Percentiles rank a stretch among this genome's conserved stretches.
Conservation (phyloP, 2,113 vertebrate genomes). For the Ceuthmochares aereus region DNA sequence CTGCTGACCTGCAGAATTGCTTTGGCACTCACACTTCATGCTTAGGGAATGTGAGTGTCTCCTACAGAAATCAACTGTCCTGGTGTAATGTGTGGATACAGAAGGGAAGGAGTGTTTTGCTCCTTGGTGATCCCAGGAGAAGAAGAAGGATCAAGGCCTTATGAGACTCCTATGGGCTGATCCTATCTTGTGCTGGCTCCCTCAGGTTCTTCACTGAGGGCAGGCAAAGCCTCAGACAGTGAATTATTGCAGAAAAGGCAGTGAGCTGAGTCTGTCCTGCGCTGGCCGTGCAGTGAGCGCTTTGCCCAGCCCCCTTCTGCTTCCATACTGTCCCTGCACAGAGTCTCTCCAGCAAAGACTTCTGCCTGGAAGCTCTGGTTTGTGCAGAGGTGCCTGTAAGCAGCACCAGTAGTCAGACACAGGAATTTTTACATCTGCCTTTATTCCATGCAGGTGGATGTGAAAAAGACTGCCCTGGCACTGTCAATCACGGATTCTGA, state of each 20-base stretch:
- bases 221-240: background rate
- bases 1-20: background rate
- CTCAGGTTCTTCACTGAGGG: background rate
- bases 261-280: background rate
- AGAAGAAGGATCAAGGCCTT: background rate
- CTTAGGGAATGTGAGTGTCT: background rate
- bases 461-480: constrained; percentile 92
- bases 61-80: background rate
- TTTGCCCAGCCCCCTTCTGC: background rate
- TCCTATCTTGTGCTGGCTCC: background rate
- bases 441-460: constrained; percentile 79
- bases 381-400: background rate
- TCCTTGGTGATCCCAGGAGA: background rate
- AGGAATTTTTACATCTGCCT: background rate
- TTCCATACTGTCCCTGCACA: background rate
- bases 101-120: background rate
- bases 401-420: background rate
- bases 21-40: background rate
- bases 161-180: background rate
- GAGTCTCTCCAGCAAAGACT: background rate
- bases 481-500: constrained; percentile 98
- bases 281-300: background rate
- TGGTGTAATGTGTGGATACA: background rate
- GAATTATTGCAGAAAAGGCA: background rate
- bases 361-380: background rate